Evolutionary conservation across 2,113 vertebrate species (phyloP).

Genomic region (Meriones unguiculatus): DNA sequence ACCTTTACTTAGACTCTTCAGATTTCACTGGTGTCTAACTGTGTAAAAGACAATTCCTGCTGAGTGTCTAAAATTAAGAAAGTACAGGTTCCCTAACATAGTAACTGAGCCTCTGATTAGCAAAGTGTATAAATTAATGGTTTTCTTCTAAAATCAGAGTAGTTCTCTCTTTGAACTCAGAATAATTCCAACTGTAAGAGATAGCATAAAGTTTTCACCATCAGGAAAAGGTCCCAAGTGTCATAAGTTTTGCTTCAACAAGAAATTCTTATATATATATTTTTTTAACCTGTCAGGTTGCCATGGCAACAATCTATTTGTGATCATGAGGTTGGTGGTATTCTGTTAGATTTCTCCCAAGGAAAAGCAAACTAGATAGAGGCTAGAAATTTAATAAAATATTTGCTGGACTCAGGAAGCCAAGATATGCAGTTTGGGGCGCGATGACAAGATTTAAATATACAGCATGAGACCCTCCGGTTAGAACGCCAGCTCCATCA

Average conservation of each 20-base stretch:
- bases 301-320: slow-evolving; percentile 78
- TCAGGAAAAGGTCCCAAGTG: slow-evolving; percentile 59
- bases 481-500: slow-evolving; percentile 79
- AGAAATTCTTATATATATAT: slow-evolving; percentile 76
- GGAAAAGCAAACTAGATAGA: slow-evolving; percentile 79
- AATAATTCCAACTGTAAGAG: slow-evolving; percentile 54
- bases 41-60: neutral
- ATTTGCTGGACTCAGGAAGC: slow-evolving; percentile 77
- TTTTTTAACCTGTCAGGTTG: slow-evolving; percentile 32
- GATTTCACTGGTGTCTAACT: neutral
- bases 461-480: slow-evolving; percentile 78
- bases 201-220: slow-evolving; percentile 36
- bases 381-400: slow-evolving; percentile 79
- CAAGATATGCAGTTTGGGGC: slow-evolving; percentile 68
- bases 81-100: neutral
- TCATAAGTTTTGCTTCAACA: slow-evolving; percentile 75
- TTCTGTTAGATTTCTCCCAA: slow-evolving; percentile 75
- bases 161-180: neutral
- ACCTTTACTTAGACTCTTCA: neutral
- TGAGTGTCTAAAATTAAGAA: neutral
- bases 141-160: slow-evolving; percentile 18
- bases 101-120: neutral
- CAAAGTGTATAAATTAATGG: slow-evolving; percentile 20
- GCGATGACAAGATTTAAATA: slow-evolving; percentile 83
- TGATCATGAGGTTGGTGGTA: slow-evolving; percentile 65